Conservation (phyloP, 2,113 vertebrate genomes). For the Hassar affinis region DNA sequence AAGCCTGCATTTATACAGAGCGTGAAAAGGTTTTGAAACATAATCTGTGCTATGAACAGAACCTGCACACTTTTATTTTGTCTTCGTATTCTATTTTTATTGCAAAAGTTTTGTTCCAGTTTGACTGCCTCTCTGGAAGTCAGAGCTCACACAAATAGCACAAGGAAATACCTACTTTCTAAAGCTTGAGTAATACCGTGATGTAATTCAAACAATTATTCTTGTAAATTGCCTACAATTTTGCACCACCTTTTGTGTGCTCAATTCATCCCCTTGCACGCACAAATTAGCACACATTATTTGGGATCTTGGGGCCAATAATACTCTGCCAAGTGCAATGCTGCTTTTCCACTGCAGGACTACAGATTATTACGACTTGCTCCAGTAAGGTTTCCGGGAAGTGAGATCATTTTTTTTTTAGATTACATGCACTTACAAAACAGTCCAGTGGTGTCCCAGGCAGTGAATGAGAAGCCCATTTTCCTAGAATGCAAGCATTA, state of each 20-base stretch:
- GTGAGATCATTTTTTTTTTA: not conserved
- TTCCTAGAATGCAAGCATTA: slow-evolving; percentile 10
- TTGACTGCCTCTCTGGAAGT: too few species aligned
- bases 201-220: slow-evolving; percentile 5
- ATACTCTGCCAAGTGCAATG: not conserved
- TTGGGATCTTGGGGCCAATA: slow-evolving; percentile 2
- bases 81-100: not conserved
- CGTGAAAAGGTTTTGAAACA: not conserved
- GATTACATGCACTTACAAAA: slow-evolving; percentile 19
- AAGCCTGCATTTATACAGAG: not conserved
- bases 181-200: not conserved
- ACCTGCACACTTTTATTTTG: not conserved
- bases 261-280: not conserved
- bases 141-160: not conserved
- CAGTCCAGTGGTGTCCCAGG: slow-evolving; percentile 20
- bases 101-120: not conserved
- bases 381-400: slow-evolving; percentile 8
- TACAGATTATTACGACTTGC: slow-evolving; percentile 21
- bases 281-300: slow-evolving; percentile 5
- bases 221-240: not conserved
- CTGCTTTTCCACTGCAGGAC: slow-evolving; percentile 9
- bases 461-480: slow-evolving; percentile 2
- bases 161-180: slow-evolving; percentile 4
- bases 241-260: not conserved
- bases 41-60: not conserved